phyloP scores from a whole-genome alignment of 2,797 vertebrate species.

The Zonotrichia albicollis region DNA sequence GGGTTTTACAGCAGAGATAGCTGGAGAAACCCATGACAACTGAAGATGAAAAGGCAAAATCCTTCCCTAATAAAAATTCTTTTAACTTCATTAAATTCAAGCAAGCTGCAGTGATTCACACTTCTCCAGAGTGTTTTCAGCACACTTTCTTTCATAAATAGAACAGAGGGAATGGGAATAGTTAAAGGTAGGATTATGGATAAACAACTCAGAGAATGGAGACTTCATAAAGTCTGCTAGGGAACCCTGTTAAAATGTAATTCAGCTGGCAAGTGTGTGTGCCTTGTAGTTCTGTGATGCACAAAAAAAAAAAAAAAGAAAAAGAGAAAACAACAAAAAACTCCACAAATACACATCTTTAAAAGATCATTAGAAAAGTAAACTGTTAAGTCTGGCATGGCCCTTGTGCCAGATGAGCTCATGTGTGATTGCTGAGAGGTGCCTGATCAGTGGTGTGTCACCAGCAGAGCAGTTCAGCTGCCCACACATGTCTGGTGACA shows the following conservation, averaged over 20 bases:
- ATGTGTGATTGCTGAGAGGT: not conserved
- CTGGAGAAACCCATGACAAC: not conserved
- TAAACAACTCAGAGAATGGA: not conserved
- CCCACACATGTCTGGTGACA: not conserved
- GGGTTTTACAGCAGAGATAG: not conserved
- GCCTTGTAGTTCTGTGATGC: not conserved
- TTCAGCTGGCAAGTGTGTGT: not conserved
- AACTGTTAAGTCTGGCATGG: not conserved
- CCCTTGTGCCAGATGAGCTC: not conserved
- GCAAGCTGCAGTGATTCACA: not conserved
- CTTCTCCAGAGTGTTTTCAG: not conserved
- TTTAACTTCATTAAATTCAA: not conserved
- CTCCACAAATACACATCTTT: not conserved
- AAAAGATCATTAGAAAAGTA: not conserved
- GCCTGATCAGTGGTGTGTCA: not conserved
- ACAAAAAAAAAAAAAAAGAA: not conserved
- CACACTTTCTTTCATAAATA: not conserved
- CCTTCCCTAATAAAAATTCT: not conserved
- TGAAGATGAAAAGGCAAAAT: slow-evolving; percentile 21
- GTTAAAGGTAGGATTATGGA: not conserved
- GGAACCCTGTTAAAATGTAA: not conserved
- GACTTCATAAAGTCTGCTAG: not conserved
- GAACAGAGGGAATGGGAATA: not conserved
- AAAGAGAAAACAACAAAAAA: not conserved
- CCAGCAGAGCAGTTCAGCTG: not conserved